Percentiles rank a stretch among this genome's conserved stretches.
phyloP scores from a whole-genome alignment of 1,140 invertebrate species.

The Caenorhabditis latens region DNA sequence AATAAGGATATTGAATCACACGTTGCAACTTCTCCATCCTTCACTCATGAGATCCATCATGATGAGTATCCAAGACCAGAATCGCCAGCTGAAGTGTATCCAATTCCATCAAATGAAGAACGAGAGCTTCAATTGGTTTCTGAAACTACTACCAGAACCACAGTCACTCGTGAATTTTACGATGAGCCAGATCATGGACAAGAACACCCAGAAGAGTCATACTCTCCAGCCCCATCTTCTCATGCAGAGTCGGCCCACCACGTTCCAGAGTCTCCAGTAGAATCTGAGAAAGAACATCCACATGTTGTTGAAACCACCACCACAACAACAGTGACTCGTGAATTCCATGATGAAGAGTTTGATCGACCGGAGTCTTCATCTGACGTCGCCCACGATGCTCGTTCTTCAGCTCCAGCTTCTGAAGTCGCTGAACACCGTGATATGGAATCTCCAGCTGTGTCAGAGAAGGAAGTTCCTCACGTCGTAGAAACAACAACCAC shows the following conservation, averaged over 20 bases:
- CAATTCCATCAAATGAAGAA: background rate
- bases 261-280: background rate
- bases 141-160: background rate
- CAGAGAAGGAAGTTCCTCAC: constrained; percentile 1
- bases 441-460: background rate
- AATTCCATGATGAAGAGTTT: constrained; percentile 18
- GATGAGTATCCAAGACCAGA: background rate
- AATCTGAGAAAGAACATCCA: constrained; percentile 8
- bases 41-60: background rate
- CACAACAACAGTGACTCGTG: constrained; percentile 13
- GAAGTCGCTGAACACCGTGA: background rate
- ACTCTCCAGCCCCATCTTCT: background rate
- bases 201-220: background rate
- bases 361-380: background rate
- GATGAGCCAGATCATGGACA: constrained; percentile 8
- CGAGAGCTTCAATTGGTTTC: background rate
- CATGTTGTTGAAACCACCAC: constrained; percentile 55
- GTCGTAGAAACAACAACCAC: constrained; percentile 18
- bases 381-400: background rate
- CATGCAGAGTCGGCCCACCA: background rate
- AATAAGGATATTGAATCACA: too few relatives aligned
- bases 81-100: background rate
- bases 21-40: background rate
- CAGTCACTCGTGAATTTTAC: constrained; percentile 13
- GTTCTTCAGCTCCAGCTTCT: background rate